These are phyloP conservation scores for Lophius americanus DNA, from an alignment of 2,797 vertebrate species.

Conservation along the genomic window DNA sequence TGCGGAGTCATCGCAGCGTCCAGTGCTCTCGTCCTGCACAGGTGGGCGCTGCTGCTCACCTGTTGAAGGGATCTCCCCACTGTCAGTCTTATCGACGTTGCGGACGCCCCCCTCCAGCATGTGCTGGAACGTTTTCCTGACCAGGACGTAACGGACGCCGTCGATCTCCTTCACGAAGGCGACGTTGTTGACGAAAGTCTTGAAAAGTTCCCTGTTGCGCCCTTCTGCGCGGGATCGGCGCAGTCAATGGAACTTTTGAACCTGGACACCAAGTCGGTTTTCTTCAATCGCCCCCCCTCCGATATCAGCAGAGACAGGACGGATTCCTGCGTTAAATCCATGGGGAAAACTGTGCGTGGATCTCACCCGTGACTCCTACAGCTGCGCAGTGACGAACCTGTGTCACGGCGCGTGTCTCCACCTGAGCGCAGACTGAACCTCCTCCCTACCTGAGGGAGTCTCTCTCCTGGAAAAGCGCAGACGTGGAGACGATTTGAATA, in stretches of 20 bases:
- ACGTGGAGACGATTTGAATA: constrained; percentile 72
- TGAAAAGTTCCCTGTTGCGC: constrained; percentile 85
- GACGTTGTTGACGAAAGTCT: constrained; percentile 86
- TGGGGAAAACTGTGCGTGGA: constrained; percentile 15
- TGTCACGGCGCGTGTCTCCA: constrained; percentile 17
- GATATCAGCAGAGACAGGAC: constrained; percentile 81
- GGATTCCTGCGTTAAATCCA: constrained; percentile 81
- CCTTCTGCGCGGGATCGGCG: constrained; percentile 73
- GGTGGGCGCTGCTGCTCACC: constrained; percentile 59
- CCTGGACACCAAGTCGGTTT: constrained; percentile 80
- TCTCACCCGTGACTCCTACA: not conserved
- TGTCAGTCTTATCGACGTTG: not conserved
- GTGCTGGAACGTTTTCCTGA: constrained; percentile 75
- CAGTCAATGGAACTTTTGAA: constrained; percentile 84
- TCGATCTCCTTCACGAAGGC: constrained; percentile 86
- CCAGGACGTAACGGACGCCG: constrained; percentile 82
- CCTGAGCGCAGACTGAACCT: constrained; percentile 42
- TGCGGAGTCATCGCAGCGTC: not conserved
- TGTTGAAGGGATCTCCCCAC: constrained; percentile 8
- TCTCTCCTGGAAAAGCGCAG: constrained; percentile 63
- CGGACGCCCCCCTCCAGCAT: constrained; percentile 24
- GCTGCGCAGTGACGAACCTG: constrained; percentile 6
- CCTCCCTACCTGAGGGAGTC: constrained; percentile 53
- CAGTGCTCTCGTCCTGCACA: not conserved
- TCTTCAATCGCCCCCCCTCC: constrained; percentile 82